These are phyloP conservation scores for Cremastinae sp. DNA, from an alignment of 2,888 invertebrate species.

Conservation along the genomic window DNA sequence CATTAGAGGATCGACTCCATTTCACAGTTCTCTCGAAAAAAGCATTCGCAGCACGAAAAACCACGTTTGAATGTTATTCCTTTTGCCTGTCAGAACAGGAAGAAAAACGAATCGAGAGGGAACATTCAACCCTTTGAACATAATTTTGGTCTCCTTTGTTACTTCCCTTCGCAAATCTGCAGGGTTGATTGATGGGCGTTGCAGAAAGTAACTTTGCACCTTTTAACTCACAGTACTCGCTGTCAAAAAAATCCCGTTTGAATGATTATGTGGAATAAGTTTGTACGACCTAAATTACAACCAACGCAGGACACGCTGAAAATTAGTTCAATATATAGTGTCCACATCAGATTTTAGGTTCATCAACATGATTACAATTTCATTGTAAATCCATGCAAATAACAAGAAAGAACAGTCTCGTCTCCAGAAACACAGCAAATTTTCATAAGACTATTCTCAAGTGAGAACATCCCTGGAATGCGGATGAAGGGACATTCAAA, in stretches of 20 bases:
- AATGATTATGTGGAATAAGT: too few species aligned
- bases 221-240: too few species aligned
- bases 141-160: conserved; percentile 68
- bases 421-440: too few species aligned
- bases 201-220: conserved; percentile 22
- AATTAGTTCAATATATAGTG: too few species aligned
- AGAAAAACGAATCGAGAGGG: conserved; percentile 43
- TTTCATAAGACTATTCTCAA: too few species aligned
- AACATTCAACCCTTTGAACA: conserved; percentile 60
- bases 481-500: conserved; percentile 36
- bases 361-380: too few species aligned
- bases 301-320: too few species aligned
- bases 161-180: conserved; percentile 31
- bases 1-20: conserved; percentile 60
- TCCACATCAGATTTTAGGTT: too few species aligned
- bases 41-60: conserved; percentile 52
- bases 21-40: conserved; percentile 40
- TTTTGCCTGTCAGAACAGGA: conserved; percentile 33
- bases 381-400: too few species aligned
- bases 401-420: too few species aligned
- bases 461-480: conserved; percentile 16
- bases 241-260: too few species aligned
- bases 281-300: too few species aligned
- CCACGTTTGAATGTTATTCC: conserved; percentile 10
- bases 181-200: conserved; percentile 6